Evolutionary conservation across 2,888 invertebrate species (phyloP), one percentile per base, ranked within the genome.

Genomic region (Thalpophila matura): DNA sequence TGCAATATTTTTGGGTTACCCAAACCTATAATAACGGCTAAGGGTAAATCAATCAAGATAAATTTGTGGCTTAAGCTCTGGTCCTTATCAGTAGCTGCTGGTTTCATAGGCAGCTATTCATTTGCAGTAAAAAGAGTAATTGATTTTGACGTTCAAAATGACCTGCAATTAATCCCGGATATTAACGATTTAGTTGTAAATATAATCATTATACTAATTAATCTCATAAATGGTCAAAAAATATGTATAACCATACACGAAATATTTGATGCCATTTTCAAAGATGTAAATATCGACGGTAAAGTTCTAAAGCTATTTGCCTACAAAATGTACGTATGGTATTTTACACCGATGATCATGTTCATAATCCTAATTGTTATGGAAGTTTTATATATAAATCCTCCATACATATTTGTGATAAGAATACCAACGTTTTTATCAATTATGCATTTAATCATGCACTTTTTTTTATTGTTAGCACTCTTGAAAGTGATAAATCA

Each of bases 361-460:
- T 85, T 83, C 45, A 12, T 81, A 0, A 38, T 73, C 5, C 49
- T 79, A 4, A 79, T 86, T 27, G 53, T 79, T 16, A 26, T 85
- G 45, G 91, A 90, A 77, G 61, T 87, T 16, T 0, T 82, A 4
- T 62, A 64, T 16, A 64, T 51, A 6, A 40, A 71, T 37, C 79
- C 84, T 9, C 85, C 89, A 0, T 79, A 76, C 27, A 65, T 87
- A 60, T 43, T 79, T 47, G 4, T 89, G 4, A 74, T 86, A 46
- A 83, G 82, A 68, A 82, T 89, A 38, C 90, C 89, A 1, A 74
- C 80, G 7, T 88, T 84, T 77, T 68, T 91, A 22, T 76, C 86
- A 2, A 63, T 81, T 16, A 64, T 80, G 27, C 88, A 91, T 77
- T 80, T 91, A 40, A 64, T 82, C 20, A 60, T 86, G 57, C 87